Evolutionary conservation across 2,797 vertebrate species (phyloP), one percentile per base, ranked within the genome.

Genomic region (Thamnophis elegans): DNA sequence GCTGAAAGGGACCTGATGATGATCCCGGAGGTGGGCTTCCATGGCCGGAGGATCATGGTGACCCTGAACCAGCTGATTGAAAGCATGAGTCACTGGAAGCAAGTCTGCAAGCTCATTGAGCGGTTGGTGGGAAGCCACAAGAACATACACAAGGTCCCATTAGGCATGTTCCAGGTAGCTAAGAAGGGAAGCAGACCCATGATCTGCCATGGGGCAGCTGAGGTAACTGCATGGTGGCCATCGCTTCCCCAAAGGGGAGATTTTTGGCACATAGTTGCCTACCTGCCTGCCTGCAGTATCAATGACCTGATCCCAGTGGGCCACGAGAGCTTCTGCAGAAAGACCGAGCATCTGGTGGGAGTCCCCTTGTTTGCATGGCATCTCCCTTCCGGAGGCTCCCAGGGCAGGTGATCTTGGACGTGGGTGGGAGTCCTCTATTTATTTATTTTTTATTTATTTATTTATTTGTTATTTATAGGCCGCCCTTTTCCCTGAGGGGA

Each of bases 41-140:
- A 95, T 7, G 94, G 94, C 32, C 91, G 92, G 55, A 73, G 89
- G 59, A 87, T 95, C 56, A 95, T 95, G 94, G 90, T 68, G 0
- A 87, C 88, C 0, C 53, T 95, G 5, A 94, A 94, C 51, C 78
- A 94, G 7, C 20, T 95, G 2, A 60, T 94, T 42, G 90, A 90
- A 16, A 95, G 91, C 36, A 6, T 95, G 36, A 32, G 78, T 16
- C 85, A 95, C 60, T 94, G 94, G 94, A 59, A 82, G 5, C 89
- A 53, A 8, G 93, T 58, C 51, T 51, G 58, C n/a, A 62, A 13
- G n/a, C 56, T 95, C 28, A 32, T 94, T 2, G 58, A 68, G 42
- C 42, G n/a, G n/a, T 51, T 95, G 88, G 94, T 92, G 54, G 59
- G 91, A 10, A 93, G 36, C 10, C 95, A 95, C 59, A 91, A 90